Evolutionary conservation across 2,888 invertebrate genomes (phyloP).

Genomic region (Octonoba sinensis): DNA sequence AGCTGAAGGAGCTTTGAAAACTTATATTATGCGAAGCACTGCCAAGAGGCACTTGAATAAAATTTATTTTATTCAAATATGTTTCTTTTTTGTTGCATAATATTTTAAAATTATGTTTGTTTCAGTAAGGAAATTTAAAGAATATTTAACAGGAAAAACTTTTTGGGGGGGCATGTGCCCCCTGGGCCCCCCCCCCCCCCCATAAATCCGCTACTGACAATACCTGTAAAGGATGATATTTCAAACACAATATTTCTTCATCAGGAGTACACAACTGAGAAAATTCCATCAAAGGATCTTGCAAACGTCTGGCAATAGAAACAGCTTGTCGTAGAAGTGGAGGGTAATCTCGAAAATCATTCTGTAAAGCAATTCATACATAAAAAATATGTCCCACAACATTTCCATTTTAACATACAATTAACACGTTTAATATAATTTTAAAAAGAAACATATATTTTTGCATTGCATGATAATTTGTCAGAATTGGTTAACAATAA

Average conservation of each 20-base stretch:
- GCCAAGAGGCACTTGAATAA: too few species aligned
- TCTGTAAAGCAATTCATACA: constrained; percentile 70
- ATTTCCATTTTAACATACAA: not conserved
- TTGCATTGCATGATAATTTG: not conserved
- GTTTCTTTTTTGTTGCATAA: too few species aligned
- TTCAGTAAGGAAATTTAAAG: too few species aligned
- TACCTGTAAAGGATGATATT: constrained; percentile 86
- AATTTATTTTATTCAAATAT: too few species aligned
- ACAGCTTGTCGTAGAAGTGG: constrained; percentile 90
- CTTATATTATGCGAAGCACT: too few species aligned
- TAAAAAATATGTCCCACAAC: not conserved
- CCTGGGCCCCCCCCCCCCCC: too few species aligned
- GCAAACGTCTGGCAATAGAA: constrained; percentile 89
- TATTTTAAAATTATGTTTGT: too few species aligned
- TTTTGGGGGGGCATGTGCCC: too few species aligned
- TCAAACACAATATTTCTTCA: constrained; percentile 94
- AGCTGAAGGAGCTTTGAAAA: too few species aligned
- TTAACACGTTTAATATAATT: not conserved
- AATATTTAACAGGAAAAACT: too few species aligned
- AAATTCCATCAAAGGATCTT: constrained; percentile 96
- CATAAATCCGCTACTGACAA: too few species aligned
- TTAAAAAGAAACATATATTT: constrained; percentile 13
- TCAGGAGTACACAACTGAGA: constrained; percentile 95
- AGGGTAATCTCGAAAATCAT: constrained; percentile 94
- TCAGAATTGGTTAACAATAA: not conserved